Conservation (phyloP, 1,140 invertebrate species). For the Lycorma delicatula region DNA sequence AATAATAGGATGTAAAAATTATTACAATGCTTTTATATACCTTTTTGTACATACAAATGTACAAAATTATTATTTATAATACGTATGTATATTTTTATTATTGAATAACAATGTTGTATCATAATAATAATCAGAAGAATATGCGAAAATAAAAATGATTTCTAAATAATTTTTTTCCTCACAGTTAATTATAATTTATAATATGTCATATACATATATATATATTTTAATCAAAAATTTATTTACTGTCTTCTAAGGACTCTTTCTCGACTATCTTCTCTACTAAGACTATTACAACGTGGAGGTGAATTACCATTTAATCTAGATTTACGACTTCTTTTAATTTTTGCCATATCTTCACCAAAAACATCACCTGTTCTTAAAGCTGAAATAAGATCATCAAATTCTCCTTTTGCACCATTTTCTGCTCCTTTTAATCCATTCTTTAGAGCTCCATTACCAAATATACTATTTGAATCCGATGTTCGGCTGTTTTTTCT, state of each 20-base stretch:
- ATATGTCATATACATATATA: too few relatives aligned
- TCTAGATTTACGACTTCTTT: constrained; percentile 59
- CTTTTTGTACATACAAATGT: too few relatives aligned
- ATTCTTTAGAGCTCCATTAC: constrained; percentile 42
- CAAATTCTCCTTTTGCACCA: constrained; percentile 80
- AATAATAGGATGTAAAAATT: too few relatives aligned
- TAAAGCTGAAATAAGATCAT: constrained; percentile 92
- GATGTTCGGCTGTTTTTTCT: constrained; percentile 53
- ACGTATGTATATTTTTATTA: too few relatives aligned
- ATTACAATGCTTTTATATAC: too few relatives aligned
- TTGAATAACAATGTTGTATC: too few relatives aligned
- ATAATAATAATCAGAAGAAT: too few relatives aligned
- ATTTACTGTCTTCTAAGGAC: constrained; percentile 30
- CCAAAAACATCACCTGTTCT: constrained; percentile 95
- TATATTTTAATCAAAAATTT: too few relatives aligned
- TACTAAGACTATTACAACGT: constrained; percentile 47
- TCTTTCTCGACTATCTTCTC: constrained; percentile 61
- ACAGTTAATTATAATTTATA: too few relatives aligned
- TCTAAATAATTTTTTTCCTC: too few relatives aligned
- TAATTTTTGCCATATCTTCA: constrained; percentile 91
- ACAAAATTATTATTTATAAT: too few relatives aligned
- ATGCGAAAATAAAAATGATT: too few relatives aligned
- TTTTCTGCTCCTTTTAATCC: constrained; percentile 31
- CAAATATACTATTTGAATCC: constrained; percentile 39
- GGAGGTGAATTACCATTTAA: constrained; percentile 53